Base-by-base conservation (phyloP, 2,888 invertebrate species). In the Bugulina stolonifera region DNA sequence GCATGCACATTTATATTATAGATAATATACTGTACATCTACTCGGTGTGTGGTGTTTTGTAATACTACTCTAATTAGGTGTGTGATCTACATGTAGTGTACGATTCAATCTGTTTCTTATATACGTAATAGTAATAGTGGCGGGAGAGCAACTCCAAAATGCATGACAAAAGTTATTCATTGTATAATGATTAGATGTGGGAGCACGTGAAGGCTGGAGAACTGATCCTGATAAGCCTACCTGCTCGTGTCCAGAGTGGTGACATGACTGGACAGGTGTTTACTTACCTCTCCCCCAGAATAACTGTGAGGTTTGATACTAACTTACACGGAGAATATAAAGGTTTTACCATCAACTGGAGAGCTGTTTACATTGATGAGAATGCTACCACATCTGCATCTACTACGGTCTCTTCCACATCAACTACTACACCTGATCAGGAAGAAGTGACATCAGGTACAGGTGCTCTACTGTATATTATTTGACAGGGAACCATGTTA, bases 301-400 rank as follows among this genome's bases (percentile, higher is more conserved):
- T 64, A 27, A 64, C 64, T 3, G n/a, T 64, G 18, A 64, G 32
- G 64, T 64, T 64, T 64, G 2, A 14, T 3, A 25, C 64, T 32
- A 64, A 64, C 27, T 10, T 25, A 14, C 10, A 27, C 5, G 32
- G 18, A 34, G 64, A 64, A 32, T 64, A 64, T n/a, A 25, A 32
- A 32, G 64, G 64, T 2, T 64, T 64, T 64, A 32, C 32, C 2
- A 64, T 64, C 10, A 14, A 64, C 64, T 64, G 64, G 64, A 27
- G 64, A 5, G 64, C 5, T 29, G 64, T 64, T 2, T 32, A 64
- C 64, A 27, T 64, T 18, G 18, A 43, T 18, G 18, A 18, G 18
- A 43, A 18, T 43, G 43, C 43, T 10, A 43, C 43, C 5, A 18
- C 5, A 43, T 43, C 43, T 43, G 18, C 43, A 5, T 43, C 43